Conservation (phyloP, 2,888 invertebrate genomes). For the Dorcus hopei region DNA sequence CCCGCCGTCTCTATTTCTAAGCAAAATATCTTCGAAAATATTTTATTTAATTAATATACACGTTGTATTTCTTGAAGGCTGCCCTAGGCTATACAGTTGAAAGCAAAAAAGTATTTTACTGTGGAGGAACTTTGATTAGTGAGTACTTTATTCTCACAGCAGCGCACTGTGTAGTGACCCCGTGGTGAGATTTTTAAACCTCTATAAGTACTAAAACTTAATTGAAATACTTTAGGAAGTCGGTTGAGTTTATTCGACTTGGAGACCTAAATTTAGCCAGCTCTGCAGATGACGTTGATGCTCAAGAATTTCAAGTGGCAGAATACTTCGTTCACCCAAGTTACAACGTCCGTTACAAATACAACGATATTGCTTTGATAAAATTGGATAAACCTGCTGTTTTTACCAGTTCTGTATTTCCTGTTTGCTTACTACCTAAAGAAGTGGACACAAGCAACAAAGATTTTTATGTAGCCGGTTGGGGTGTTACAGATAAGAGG, state of each 20-base stretch:
- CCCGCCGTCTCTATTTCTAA: too few relatives aligned
- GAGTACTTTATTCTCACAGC: conserved; percentile 63
- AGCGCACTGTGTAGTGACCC: conserved; percentile 57
- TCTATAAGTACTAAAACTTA: neutral
- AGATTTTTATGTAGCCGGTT: neutral
- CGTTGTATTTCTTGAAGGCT: conserved; percentile 35
- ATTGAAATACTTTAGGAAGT: neutral
- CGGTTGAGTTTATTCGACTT: conserved; percentile 35
- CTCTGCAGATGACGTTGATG: conserved; percentile 27
- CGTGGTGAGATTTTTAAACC: conserved; percentile 22
- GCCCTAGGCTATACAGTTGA: conserved; percentile 37
- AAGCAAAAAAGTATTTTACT: conserved; percentile 50
- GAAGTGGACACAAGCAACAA: neutral
- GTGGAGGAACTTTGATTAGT: conserved; percentile 67
- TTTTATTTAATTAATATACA: neutral
- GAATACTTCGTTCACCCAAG: conserved; percentile 44
- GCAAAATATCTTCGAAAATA: neutral
- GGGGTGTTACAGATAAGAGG: neutral
- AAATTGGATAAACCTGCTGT: too few relatives aligned
- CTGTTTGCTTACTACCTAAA: conserved; percentile 45
- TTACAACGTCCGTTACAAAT: conserved; percentile 44
- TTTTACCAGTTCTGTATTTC: conserved; percentile 47
- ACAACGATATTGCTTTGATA: conserved; percentile 54
- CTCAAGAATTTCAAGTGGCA: conserved; percentile 38
- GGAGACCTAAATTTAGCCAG: conserved; percentile 49